Evolutionary conservation across 1,140 invertebrate species (phyloP).

Genomic region (Manduca sexta): DNA sequence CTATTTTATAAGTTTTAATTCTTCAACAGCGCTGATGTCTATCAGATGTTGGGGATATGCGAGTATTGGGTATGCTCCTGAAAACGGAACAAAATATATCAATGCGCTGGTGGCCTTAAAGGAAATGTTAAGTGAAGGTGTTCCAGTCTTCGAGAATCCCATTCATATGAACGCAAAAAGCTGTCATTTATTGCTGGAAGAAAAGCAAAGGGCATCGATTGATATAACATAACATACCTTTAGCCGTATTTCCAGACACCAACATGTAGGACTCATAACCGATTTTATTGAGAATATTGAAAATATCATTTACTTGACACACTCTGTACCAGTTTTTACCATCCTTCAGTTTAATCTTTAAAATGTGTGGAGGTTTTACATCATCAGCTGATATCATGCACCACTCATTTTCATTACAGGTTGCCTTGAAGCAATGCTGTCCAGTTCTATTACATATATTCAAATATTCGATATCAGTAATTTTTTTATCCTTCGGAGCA

Average conservation of each 20-base stretch:
- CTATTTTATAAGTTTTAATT: constrained; percentile 73
- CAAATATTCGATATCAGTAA: constrained; percentile 58
- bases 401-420: constrained; percentile 39
- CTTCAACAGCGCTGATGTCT: constrained; percentile 78
- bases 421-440: constrained; percentile 43
- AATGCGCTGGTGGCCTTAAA: too few species aligned
- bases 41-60: constrained; percentile 78
- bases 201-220: too few species aligned
- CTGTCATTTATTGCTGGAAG: too few species aligned
- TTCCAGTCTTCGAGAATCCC: too few species aligned
- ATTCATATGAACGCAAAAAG: too few species aligned
- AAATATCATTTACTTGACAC: constrained; percentile 29
- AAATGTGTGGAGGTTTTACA: constrained; percentile 27
- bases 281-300: constrained; percentile 27
- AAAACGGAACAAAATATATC: too few species aligned
- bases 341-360: constrained; percentile 36
- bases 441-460: constrained; percentile 30
- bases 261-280: constrained; percentile 63
- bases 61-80: constrained; percentile 79
- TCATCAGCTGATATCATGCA: constrained; percentile 33
- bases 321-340: constrained; percentile 42
- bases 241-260: constrained; percentile 73
- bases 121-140: too few species aligned
- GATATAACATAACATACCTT: constrained; percentile 52
- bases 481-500: constrained; percentile 12